Base-by-base conservation (phyloP, 2,888 invertebrate genomes). In the Cinara cedri region DNA sequence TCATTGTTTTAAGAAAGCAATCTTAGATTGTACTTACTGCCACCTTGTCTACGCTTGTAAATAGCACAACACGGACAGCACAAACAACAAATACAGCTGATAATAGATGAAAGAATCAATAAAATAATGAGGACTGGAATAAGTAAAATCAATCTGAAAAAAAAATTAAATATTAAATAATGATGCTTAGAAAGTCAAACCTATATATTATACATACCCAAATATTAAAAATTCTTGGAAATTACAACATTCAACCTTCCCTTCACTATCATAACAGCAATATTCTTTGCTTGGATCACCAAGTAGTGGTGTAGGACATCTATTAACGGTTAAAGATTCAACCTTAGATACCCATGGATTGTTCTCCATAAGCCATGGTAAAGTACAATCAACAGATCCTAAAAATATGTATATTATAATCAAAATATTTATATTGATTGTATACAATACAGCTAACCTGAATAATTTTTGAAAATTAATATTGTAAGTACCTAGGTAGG, bases 81-180 rank as follows among this genome's bases (percentile, higher is more conserved):
- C 85, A 85, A 90, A 89, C 83, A 91, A 90, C 86, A 91, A 88
- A 87, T 91, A 90, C 84, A 92, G 87, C 84, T 90, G 88, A 85
- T 90, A 90, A 83, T 90, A 90, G 85, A 90, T 88, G 89, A 82
- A 11, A 83, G 70, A 42, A 83, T 82, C 75, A 83, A 65, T 14
- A 83, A 62, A 24, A 83, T 54, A 42, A 83, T 81, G 42, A 83
- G 55, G n/a, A 80, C 51, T 11, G 78, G 78, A 70, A 78, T 55
- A n/a, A 78, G 70, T 11, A 49, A 78, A 70, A 78, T 70, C 19
- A 78, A 78, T 49, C 78, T 78, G 68, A 57, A 68, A 75, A 16
- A 44, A 46, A 42, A 57, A 54, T 16, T 63, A 34, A 54, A 46
- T n/a, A 13, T 42, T 51, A 34, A n/a, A 21, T 60, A 34, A 14